Evolutionary conservation across 2,888 invertebrate genomes (phyloP).

Genomic region (Plebejus argus): DNA sequence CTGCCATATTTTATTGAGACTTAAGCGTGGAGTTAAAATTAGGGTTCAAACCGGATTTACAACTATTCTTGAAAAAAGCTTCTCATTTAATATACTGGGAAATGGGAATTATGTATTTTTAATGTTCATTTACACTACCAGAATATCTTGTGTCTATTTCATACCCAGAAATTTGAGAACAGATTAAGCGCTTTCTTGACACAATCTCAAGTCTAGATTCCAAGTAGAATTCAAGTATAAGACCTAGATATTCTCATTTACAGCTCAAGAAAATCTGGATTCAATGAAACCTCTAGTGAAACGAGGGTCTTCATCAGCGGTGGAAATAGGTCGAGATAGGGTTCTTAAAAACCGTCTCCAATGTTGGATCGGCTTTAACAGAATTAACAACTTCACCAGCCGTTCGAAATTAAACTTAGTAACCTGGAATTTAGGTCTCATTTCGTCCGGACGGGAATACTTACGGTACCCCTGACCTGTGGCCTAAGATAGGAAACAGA

Average conservation of each 20-base stretch:
- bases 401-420: conserved; percentile 54
- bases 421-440: conserved; percentile 46
- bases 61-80: not conserved
- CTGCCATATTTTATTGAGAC: not conserved
- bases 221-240: not conserved
- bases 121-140: not conserved
- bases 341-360: conserved; percentile 52
- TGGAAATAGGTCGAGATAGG: conserved; percentile 58
- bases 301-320: conserved; percentile 61
- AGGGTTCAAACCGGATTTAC: not conserved
- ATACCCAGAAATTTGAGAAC: not conserved
- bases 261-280: conserved; percentile 9
- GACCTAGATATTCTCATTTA: not conserved
- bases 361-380: conserved; percentile 50
- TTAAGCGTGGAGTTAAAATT: not conserved
- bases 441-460: conserved; percentile 48
- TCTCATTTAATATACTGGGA: not conserved
- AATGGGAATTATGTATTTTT: not conserved
- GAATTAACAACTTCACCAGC: conserved; percentile 42
- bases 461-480: conserved; percentile 72
- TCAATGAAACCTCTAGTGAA: conserved; percentile 49
- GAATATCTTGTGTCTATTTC: not conserved
- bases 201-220: not conserved
- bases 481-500: conserved; percentile 67
- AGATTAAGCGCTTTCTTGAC: not conserved